Evolutionary conservation across 2,113 vertebrate genomes (phyloP), one percentile per base, ranked within the genome.

Genomic region (Mungos mungo): DNA sequence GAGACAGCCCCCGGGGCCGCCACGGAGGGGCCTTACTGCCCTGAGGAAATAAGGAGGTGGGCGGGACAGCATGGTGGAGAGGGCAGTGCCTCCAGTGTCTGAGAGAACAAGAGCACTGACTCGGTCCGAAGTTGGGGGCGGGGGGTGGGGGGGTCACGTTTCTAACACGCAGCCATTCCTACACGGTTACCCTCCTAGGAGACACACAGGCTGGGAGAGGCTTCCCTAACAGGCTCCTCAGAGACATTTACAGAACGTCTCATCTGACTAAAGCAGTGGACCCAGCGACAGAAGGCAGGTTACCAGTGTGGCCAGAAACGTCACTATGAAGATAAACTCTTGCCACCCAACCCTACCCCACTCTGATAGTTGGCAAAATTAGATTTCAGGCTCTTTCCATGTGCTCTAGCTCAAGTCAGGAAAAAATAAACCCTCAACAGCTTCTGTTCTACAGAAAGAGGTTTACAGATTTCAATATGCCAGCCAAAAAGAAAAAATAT

Each of bases 391-490:
- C 23, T 96, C 79, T 93, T 97, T 38, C 84, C 74, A 33, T 87
- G 88, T 92, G 72, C 60, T 90, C 38, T 96, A 95, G 77, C 93
- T 97, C 88, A 94, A 88, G 50, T 65, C 71, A 86, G 80, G 57
- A 50, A 95, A 96, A 97, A 97, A 96, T 77, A 96, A 97, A 79
- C 88, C 94, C 31, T 93, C 94, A 88, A 95, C 93, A 97, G 94
- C 95, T 97, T 96, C 95, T 88, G 87, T 91, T 94, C 71, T 92
- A 57, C 97, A 92, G 94, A 97, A 96, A 95, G 77, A 94, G 50
- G 45, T 88, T 97, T 97, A 80, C 83, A 71, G 91, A 96, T 96
- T 96, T 92, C 45, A 87, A 47, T 85, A 88, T 86, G 80, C 86
- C 91, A 97, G 96, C 93, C 96, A 96, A 90, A 80, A 92, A 86